phyloP scores from a whole-genome alignment of 53 echinoderm and acorn worm species.

The Mesocentrotus franciscanus region DNA sequence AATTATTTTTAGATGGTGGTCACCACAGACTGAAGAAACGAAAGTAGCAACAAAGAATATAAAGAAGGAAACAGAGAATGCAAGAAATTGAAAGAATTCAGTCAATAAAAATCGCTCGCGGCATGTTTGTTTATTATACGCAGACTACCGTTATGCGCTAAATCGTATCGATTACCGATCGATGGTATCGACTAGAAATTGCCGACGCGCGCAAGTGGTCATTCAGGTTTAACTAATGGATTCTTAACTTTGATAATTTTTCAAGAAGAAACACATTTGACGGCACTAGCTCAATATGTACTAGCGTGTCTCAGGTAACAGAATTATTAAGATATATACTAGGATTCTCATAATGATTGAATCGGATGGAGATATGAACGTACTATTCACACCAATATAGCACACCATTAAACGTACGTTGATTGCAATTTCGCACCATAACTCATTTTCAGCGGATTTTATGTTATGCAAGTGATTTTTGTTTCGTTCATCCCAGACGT shows the following conservation, averaged over 20 bases:
- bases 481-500: background rate
- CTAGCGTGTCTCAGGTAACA: background rate
- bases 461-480: background rate
- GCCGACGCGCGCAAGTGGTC: background rate
- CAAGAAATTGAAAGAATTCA: background rate
- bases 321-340: background rate
- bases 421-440: background rate
- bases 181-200: background rate
- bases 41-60: background rate
- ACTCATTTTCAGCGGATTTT: background rate
- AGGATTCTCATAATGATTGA: too few relatives aligned
- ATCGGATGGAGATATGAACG: constrained; percentile 4
- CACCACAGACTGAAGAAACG: background rate
- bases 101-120: constrained; percentile 8
- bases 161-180: constrained; percentile 15
- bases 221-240: background rate
- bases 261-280: background rate
- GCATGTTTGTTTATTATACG: constrained; percentile 40
- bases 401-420: background rate
- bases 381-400: background rate
- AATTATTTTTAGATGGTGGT: background rate
- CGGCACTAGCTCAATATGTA: background rate
- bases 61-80: background rate
- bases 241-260: background rate
- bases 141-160: constrained; percentile 3